Evolutionary conservation across 2,888 invertebrate species (phyloP), one percentile per base, ranked within the genome.

Genomic region (Synergus laeviventris): DNA sequence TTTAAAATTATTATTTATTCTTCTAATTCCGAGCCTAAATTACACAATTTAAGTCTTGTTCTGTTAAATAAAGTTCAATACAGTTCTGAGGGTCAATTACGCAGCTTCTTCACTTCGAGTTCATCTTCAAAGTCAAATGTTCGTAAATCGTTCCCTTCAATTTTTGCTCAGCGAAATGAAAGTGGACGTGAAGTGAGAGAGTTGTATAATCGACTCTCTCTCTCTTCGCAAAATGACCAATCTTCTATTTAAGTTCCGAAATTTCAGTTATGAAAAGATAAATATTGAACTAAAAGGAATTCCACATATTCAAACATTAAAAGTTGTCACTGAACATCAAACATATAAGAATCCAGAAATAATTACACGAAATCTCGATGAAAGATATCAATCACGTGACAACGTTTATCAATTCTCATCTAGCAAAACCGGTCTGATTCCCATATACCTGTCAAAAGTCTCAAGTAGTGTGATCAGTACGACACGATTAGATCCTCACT

Each of bases 371-470:
- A 24, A 70, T 70, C 49, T 70, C 49, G 45, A 70, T 70, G 70
- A 70, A 70, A 70, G 70, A 70, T 70, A 70, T 49, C 70, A 70
- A 70, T 70, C 49, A 70, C 36, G 45, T 70, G 49, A 70, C 45
- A 70, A 49, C 70, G 31, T 70, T 70, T 70, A 70, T 70, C 70
- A 49, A 70, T 49, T 70, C 70, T 18, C n/a, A 70, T 70, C 70
- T 49, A 70, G 5, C 45, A n/a, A 24, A 70, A 70, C 70, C 49
- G 45, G 70, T 70, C 49, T 54, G 45, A 49, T 31, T n/a, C 45
- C n/a, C 49, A 45, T 66, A 70, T 70, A 70, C 70, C 70, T 70
- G 70, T 70, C 70, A 70, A 49, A 70, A 70, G 70, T 70, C 70
- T 70, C 49, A 62, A 62, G 38, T 62, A 62, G 70, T 70, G 70